Base-by-base conservation (phyloP, 1,140 invertebrate genomes). In the Gonioctena quinquepunctata region DNA sequence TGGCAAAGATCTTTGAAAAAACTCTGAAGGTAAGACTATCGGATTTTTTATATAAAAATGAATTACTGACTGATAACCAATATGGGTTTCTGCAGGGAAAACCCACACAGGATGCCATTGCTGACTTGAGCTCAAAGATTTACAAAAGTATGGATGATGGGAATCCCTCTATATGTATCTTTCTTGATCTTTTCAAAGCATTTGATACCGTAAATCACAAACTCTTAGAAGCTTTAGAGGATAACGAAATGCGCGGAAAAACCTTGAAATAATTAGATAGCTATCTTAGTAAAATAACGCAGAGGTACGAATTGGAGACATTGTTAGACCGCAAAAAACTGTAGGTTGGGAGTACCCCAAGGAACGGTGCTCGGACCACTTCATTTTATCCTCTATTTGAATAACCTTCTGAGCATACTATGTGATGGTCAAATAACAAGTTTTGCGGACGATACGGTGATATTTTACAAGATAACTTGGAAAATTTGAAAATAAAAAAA, bases 131-230 rank as follows among this genome's bases (percentile, higher is more conserved):
- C 27, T 66, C 59, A 4, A 18, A 64, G 11, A 73, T 75, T 11
- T 59, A 72, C 33, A 28, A 69, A 54, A 49, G 6, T 7, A 19
- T 75, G 18, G 73, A 77, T 62, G 50, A 73, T 16, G 54, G 71
- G 26, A 64, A 72, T n/a, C 54, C 60, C 42, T 68, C 71, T 13
- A 21, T 69, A 7, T 67, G 49, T 11, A 48, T 81, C 16, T 79
- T 81, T 66, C 60, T 79, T 2, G 79, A 82, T 52, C 61, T 81
- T n/a, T 71, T 57, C 5, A 78, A 77, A 28, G 79, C 80, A 0
- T 82, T 81, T 50, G 79, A 82, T 48, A 72, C 76, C 7, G 76
- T 81, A 6, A 67, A 73, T 61, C 73, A 73, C 22, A 22, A 25
- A 64, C 28, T 80, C n/a, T 18, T 81, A 16, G 28, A 42, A 4